Base-by-base conservation (phyloP, 2,113 vertebrate species). In the Hippocampus mohnikei region DNA sequence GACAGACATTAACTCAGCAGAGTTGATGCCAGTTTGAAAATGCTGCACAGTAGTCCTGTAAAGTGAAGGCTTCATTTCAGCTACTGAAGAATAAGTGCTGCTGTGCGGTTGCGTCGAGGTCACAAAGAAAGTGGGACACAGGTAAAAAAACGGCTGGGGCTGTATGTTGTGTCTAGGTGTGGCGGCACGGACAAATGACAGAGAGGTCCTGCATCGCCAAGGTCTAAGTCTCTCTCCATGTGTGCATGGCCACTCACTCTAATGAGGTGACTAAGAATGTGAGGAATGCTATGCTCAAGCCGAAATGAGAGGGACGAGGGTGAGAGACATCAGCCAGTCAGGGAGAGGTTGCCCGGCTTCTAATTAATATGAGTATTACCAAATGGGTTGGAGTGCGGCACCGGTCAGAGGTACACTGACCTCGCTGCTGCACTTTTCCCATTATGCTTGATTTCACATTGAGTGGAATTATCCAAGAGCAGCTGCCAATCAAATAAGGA, bases 251-350 rank as follows among this genome's bases (percentile, higher is more conserved):
- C 63, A 83, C 74, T 81, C 59, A 56, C 79, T 84, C 87, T 92
- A 92, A 92, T 92, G 90, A 93, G 88, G 87, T 90, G 87, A 81
- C 79, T 58, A 84, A 88, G 91, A 92, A 93, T 92, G 88, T 59
- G 77, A 89, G 72, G 92, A 93, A 93, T 92, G 87, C 88, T 86
- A 74, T 71, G 84, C 78, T 87, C 87, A 84, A 52, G 69, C 79
- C 81, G 75, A 91, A 90, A 89, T 87, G 82, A 89, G 86, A 90
- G 81, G 82, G 82, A 80, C 84, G 84, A 73, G 77, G 75, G 87
- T 70, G 74, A 79, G 78, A 86, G 72, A 79, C 69, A 78, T 81
- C 66, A 66, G 56, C 69, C 73, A 68, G 82, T 79, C 82, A 71
- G 77, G 83, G 81, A 59, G 23, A 65, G 63, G 79, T 76, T 80